Evolutionary conservation across 2,113 vertebrate genomes (phyloP), one percentile per base, ranked within the genome.

Genomic region (Turdus rufiventris): DNA sequence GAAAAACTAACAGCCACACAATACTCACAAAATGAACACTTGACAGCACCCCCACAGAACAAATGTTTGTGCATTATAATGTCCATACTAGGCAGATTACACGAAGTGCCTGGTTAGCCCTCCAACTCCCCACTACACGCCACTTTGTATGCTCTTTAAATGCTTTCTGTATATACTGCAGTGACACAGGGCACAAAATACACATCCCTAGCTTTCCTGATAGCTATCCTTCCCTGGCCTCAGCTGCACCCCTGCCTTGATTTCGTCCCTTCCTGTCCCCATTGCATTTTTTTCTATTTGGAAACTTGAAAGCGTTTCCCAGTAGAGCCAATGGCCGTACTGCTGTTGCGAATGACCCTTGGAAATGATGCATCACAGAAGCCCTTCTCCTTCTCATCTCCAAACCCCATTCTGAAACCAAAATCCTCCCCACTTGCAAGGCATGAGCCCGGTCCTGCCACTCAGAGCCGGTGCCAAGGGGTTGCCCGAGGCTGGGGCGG

Each of bases 1-100:
- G 88, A 74, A 89, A 73, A 94, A 48, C 67, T 85, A 93, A 67
- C 78, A 91, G 89, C 42, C 3, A 0, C 63, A 91, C 82, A 91
- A 83, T 91, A 53, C 47, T 57, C 70, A 80, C 48, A 63, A 81
- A 95, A 94, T 86, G 85, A 90, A 43, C 73, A 42, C 76, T 48
- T 95, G 90, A 90, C 72, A 86, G 56, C 62, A 74, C 28, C 31
- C 77, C 18, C 28, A 38, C 65, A 81, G 65, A 91, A 58, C 21
- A 74, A 88, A 61, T 77, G 68, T 88, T 80, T 93, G 79, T 56
- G 68, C 58, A 70, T 74, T 76, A 43, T 42, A 91, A 72, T 5
- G 8, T 68, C 85, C 91, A 15, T 72, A 83, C n/a, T 43, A 88
- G 34, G 36, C 58, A 60, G 79, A 70, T 90, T 62, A 91, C 16